A percentile compares a stretch with the other conserved stretches of the same genome.
phyloP scores from a whole-genome alignment of 2,113 vertebrate genomes.

The Neotragus pygmaeus region DNA sequence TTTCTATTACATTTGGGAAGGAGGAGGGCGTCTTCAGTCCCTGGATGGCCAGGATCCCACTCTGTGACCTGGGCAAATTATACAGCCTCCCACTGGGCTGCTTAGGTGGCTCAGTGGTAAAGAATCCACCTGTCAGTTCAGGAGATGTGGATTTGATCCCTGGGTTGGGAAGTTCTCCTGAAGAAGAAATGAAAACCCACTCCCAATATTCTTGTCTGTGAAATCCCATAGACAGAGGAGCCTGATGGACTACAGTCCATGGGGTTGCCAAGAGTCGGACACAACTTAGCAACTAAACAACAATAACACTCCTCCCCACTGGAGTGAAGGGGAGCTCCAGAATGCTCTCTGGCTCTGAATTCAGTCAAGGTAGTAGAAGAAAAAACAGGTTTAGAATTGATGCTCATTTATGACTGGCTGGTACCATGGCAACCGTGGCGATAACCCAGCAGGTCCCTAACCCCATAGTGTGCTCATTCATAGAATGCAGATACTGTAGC shows the following conservation, averaged over 20 bases:
- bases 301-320: background rate
- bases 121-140: background rate
- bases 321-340: background rate
- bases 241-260: background rate
- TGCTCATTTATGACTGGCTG: background rate
- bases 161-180: background rate
- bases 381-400: background rate
- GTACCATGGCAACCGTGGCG: background rate
- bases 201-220: background rate
- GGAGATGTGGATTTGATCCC: background rate
- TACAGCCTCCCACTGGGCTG: background rate
- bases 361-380: background rate
- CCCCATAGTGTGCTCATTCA: background rate
- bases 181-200: background rate
- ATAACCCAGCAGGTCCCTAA: background rate
- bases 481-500: background rate
- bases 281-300: background rate
- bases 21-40: background rate
- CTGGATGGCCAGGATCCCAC: background rate
- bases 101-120: background rate
- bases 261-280: background rate
- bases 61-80: background rate
- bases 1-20: background rate
- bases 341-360: background rate
- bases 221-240: background rate